Evolutionary conservation across 2,113 vertebrate genomes (phyloP).

Genomic region (Cranoglanis bouderius): DNA sequence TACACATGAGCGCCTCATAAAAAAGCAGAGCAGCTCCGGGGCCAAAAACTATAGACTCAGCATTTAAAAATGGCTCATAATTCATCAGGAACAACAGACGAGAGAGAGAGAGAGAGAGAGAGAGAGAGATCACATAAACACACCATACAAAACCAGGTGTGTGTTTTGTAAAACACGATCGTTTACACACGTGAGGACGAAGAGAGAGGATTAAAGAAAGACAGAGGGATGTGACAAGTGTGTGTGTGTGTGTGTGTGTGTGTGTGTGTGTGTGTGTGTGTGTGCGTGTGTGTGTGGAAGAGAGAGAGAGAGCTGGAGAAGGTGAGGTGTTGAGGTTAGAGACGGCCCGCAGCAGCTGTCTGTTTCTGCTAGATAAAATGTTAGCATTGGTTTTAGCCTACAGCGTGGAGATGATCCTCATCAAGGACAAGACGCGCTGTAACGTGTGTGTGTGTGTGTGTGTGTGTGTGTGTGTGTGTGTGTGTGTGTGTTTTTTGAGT

Average conservation of each 20-base stretch:
- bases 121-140: background rate
- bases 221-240: background rate
- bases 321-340: constrained; percentile 27
- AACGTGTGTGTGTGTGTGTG: background rate
- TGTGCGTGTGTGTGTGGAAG: background rate
- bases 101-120: background rate
- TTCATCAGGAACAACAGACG: constrained; percentile 44
- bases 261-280: background rate
- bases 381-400: constrained; percentile 42
- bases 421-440: background rate
- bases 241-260: background rate
- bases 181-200: background rate
- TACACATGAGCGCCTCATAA: background rate
- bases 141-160: constrained; percentile 3
- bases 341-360: constrained; percentile 55
- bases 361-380: constrained; percentile 64
- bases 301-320: background rate
- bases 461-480: background rate
- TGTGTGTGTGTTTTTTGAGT: background rate
- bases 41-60: constrained; percentile 22
- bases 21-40: background rate
- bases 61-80: constrained; percentile 27
- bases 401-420: constrained; percentile 28
- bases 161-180: background rate
- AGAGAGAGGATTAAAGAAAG: background rate